These are phyloP conservation scores for Austrofundulus limnaeus DNA, from an alignment of 2,113 vertebrate genomes.

Conservation along the genomic window DNA sequence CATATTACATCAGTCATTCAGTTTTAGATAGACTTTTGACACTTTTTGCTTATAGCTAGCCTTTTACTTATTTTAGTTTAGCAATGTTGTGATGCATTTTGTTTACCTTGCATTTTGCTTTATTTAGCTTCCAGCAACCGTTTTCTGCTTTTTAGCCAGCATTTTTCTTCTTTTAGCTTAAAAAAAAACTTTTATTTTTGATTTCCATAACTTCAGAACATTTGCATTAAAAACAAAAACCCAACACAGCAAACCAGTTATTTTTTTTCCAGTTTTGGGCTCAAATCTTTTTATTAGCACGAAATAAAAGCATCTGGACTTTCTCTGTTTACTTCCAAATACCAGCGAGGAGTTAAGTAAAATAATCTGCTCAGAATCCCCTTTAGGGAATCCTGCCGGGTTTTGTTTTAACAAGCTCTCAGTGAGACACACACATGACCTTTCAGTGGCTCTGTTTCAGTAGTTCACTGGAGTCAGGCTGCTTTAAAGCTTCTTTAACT, in stretches of 20 bases:
- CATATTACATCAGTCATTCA: too few species aligned
- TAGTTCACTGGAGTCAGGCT: conserved; percentile 53
- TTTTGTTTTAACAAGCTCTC: conserved; percentile 68
- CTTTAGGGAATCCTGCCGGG: conserved; percentile 37
- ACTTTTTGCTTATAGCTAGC: too few species aligned
- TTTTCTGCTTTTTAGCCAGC: too few species aligned
- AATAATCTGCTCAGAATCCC: conserved; percentile 49
- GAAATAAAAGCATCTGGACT: background rate
- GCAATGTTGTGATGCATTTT: too few species aligned
- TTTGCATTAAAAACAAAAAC: too few species aligned
- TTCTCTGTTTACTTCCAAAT: conserved; percentile 13
- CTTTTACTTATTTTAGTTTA: too few species aligned
- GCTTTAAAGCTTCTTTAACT: conserved; percentile 64
- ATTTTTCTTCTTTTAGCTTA: too few species aligned
- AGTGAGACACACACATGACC: conserved; percentile 56
- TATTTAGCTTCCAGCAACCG: too few species aligned
- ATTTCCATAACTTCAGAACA: too few species aligned
- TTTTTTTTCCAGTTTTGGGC: conserved; percentile 10
- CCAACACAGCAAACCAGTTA: background rate
- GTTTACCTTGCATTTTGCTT: too few species aligned
- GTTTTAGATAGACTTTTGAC: too few species aligned
- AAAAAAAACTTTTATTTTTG: conserved; percentile 18
- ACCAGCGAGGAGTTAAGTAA: conserved; percentile 38
- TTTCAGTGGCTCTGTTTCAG: conserved; percentile 54
- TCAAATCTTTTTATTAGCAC: conserved; percentile 20